Evolutionary conservation across 2,797 vertebrate species (phyloP), one percentile per base, ranked within the genome.

Genomic region (Myiotriccus ornatus): DNA sequence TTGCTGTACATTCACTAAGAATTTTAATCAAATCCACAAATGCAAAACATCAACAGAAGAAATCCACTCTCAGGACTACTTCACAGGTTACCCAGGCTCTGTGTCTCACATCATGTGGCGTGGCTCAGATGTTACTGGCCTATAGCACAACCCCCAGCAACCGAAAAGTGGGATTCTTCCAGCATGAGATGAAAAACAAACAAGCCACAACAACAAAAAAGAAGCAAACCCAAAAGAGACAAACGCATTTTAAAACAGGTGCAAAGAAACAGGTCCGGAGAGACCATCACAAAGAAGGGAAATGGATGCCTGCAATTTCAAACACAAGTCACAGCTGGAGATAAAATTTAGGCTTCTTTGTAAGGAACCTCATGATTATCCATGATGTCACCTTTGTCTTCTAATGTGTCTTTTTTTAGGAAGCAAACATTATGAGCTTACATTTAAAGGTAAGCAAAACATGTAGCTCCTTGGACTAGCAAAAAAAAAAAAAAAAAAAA

Each of bases 41-140:
- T 53, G 14, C 5, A n/a, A 71, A 91, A 50, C 25, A 86, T 30
- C 14, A 50, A 9, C 23, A 59, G 14, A 83, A 73, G 39, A 32
- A 79, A 28, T 64, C 23, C 2, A 2, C 22, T 87, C 25, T 64
- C 7, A 37, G 49, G 30, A 18, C 20, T 7, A 11, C 19, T 60
- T 68, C 19, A 30, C 37, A 62, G 43, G 46, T 63, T 23, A 70
- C 12, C 23, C 22, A 79, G n/a, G 19, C 13, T 79, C 10, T 28
- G 10, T 1, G 0, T 5, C 19, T 53, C 35, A 3, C 2, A 2
- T 35, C 8, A 1, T 1, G 0, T 25, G 24, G 25, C 18, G 35
- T 15, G 8, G 28, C 34, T 28, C 57, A 57, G 32, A 44, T 39
- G 10, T 43, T 65, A 30, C 21, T 56, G 50, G n/a, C 34, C 70